Evolutionary conservation across 2,113 vertebrate genomes (phyloP).

Genomic region (Microcebus tavaratra): DNA sequence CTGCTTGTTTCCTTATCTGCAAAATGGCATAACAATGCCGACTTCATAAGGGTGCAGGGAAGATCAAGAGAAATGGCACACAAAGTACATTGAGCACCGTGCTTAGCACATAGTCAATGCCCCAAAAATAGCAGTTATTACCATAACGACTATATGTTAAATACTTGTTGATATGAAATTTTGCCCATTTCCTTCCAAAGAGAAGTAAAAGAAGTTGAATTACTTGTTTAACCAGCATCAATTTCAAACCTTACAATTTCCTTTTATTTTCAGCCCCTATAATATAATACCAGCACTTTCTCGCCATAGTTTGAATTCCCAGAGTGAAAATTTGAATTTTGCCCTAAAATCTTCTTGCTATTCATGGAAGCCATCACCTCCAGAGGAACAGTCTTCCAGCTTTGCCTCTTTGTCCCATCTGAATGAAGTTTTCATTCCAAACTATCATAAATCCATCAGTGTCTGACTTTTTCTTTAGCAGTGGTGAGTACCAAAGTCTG

Average conservation of each 20-base stretch:
- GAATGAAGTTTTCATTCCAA: not conserved
- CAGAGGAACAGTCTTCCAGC: not conserved
- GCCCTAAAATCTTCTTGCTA: not conserved
- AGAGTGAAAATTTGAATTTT: not conserved
- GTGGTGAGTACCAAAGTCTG: not conserved
- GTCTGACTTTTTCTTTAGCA: conserved; percentile 11
- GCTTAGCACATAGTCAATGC: not conserved
- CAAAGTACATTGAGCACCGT: not conserved
- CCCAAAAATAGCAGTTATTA: not conserved
- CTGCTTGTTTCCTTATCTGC: not conserved
- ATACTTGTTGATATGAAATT: not conserved
- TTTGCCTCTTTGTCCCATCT: not conserved
- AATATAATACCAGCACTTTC: not conserved
- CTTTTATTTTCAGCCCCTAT: not conserved
- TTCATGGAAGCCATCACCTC: not conserved
- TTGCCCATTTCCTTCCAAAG: not conserved
- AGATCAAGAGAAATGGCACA: not conserved
- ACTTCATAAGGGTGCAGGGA: not conserved
- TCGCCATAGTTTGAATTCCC: not conserved
- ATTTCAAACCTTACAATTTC: conserved; percentile 35
- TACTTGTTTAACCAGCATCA: not conserved
- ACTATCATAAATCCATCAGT: not conserved
- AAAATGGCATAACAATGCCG: not conserved
- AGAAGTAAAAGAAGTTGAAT: not conserved
- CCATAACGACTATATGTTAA: not conserved